Evolutionary conservation across 1,140 invertebrate species (phyloP), one percentile per base, ranked within the genome.

Genomic region (Lepidurus couesii): DNA sequence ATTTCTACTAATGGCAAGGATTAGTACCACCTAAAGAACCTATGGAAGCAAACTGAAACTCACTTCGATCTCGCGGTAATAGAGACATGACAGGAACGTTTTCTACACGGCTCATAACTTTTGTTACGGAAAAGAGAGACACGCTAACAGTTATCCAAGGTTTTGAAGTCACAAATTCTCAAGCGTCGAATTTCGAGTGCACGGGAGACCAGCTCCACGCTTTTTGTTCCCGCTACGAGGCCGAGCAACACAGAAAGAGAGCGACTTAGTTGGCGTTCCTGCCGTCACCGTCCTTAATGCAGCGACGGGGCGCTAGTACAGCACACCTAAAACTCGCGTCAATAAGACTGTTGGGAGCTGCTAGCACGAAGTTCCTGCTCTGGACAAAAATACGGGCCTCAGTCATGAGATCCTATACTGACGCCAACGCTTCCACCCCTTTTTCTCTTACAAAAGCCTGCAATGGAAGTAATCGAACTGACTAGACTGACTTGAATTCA

Each of bases 201-300:
- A 65, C 53, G 53, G 53, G n/a, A 65, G 53, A 65, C 45, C 45
- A 47, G 45, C 45, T 47, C 45, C 45, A 47, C 53, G 53, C 53
- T 65, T 65, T 34, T 65, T 65, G 53, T 65, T 65, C 53, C 53
- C 53, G 53, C 53, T 65, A 65, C 53, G 53, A 65, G 21, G 53
- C 4, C 16, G 21, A 13, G 53, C 53, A 65, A 21, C 45, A 65
- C 16, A 21, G 53, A 21, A 21, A 65, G 53, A 65, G 53, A 65
- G 4, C 53, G n/a, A 65, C 13, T 34, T 65, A 65, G 53, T 65
- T 65, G 21, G 13, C 53, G 16, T 21, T 7, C 21, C 13, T 13
- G 21, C 47, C 8, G 21, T 65, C 47, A 65, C 47, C 8, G 21
- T 65, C 47, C 13, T 0, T 65, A 13, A 13, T 65, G 53, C 34